A percentile compares a stretch with the other conserved stretches of the same genome.
Evolutionary conservation across 2,113 vertebrate species (phyloP).

Genomic region (Sphaerodactylus townsendi): DNA sequence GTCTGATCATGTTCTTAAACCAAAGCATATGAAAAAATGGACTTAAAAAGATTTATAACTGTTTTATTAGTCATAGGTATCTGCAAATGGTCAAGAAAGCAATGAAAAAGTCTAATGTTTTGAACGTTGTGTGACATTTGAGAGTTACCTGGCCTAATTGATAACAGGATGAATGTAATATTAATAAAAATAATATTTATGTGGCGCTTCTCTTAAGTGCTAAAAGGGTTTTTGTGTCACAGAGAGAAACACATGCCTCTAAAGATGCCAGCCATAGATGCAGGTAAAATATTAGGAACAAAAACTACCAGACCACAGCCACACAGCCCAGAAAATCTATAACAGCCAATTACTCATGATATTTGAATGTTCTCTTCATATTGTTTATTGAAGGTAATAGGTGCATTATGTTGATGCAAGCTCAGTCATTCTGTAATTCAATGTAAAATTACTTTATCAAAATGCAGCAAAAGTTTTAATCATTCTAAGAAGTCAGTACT

Average conservation of each 20-base stretch:
- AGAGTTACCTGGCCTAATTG: constrained; percentile 21
- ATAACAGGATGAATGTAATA: neutral
- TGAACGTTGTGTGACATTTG: constrained; percentile 5
- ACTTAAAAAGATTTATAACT: neutral
- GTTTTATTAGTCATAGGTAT: constrained; percentile 35
- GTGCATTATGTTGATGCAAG: neutral
- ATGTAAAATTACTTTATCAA: neutral
- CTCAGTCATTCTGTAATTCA: too few species aligned
- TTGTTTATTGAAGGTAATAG: too few species aligned
- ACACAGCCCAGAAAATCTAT: too few species aligned
- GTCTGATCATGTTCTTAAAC: constrained; percentile 30
- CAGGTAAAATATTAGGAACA: too few species aligned
- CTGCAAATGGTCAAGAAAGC: constrained; percentile 23
- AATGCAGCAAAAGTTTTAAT: neutral
- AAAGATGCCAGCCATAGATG: too few species aligned
- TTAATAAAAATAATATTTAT: neutral
- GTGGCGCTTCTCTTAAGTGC: neutral
- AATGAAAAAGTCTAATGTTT: constrained; percentile 37
- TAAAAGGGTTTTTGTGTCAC: too few species aligned
- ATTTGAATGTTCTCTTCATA: too few species aligned
- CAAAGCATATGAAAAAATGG: constrained; percentile 43
- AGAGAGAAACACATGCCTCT: too few species aligned
- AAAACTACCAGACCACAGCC: too few species aligned
- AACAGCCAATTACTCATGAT: too few species aligned
- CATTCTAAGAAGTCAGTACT: neutral